Conservation (phyloP, 1,140 invertebrate genomes). For the Drosophila sproati region DNA sequence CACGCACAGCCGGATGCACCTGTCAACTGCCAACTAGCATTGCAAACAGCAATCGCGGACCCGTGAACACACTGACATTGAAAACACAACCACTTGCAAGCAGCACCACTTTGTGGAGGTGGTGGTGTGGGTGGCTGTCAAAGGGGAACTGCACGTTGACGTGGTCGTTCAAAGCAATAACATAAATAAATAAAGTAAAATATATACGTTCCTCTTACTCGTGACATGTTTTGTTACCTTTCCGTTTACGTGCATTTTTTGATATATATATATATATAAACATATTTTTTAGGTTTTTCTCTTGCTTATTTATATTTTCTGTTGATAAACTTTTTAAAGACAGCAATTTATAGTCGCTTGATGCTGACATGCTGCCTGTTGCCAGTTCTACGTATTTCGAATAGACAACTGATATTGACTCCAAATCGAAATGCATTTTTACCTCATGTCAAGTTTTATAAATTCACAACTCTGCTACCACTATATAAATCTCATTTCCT, state of each 20-base stretch:
- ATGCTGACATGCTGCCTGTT: slow-evolving; percentile 32
- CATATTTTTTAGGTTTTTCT: slow-evolving; percentile 19
- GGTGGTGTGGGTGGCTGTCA: not conserved
- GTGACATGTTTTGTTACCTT: slow-evolving; percentile 45
- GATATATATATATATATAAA: slow-evolving; percentile 15
- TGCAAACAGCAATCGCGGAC: slow-evolving; percentile 30
- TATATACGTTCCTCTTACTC: slow-evolving; percentile 26
- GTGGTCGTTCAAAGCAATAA: slow-evolving; percentile 45
- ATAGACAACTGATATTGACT: not conserved
- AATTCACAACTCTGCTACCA: no score
- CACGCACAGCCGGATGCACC: slow-evolving; percentile 36
- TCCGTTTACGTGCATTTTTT: slow-evolving; percentile 47
- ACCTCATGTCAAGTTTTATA: no score
- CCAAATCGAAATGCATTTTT: not conserved
- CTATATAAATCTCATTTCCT: no score
- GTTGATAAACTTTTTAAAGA: slow-evolving; percentile 73
- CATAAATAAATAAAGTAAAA: slow-evolving; percentile 32
- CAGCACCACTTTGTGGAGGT: slow-evolving; percentile 41
- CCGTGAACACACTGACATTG: slow-evolving; percentile 24
- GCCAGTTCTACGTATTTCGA: slow-evolving; percentile 11
- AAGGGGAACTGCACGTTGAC: slow-evolving; percentile 47
- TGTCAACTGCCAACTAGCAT: slow-evolving; percentile 41
- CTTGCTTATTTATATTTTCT: slow-evolving; percentile 12
- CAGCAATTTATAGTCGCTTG: slow-evolving; percentile 56
- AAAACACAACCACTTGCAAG: slow-evolving; percentile 54